Percentiles rank a stretch among this genome's conserved stretches.
These are phyloP conservation scores for Melanotaenia duboulayi DNA, from an alignment of 2,113 vertebrate genomes.

Conservation along the genomic window DNA sequence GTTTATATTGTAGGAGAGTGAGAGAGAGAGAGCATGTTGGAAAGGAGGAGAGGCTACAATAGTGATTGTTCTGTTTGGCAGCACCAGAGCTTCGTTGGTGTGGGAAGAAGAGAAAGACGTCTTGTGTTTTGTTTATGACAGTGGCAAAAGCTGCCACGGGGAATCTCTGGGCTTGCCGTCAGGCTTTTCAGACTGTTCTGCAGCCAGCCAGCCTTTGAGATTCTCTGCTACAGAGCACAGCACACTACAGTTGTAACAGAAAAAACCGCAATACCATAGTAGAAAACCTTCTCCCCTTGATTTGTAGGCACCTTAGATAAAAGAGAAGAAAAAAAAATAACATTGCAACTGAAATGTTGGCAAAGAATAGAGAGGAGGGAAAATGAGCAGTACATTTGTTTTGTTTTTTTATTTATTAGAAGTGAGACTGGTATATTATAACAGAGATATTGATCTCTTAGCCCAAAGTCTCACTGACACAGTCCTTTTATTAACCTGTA, in stretches of 20 bases:
- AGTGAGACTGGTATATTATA: conserved; percentile 50
- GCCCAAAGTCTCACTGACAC: conserved; percentile 42
- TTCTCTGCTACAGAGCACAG: conserved; percentile 60
- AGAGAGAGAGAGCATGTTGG: conserved; percentile 62
- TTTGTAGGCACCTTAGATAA: conserved; percentile 51
- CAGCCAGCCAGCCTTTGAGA: conserved; percentile 76
- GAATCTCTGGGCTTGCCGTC: conserved; percentile 77
- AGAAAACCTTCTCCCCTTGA: conserved; percentile 23
- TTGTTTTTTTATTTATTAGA: conserved; percentile 57
- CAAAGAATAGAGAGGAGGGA: conserved; percentile 16
- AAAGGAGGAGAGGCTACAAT: conserved; percentile 76
- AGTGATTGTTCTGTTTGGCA: conserved; percentile 84
- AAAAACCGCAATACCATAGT: conserved; percentile 53
- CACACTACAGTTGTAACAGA: conserved; percentile 62
- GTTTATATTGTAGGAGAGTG: conserved; percentile 77
- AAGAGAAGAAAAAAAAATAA: conserved; percentile 13
- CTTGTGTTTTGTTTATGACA: conserved; percentile 83
- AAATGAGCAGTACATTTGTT: conserved; percentile 31
- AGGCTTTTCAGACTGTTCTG: conserved; percentile 76
- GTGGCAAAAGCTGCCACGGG: conserved; percentile 79
- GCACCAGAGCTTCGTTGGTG: conserved; percentile 76
- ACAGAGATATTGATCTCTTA: conserved; percentile 60
- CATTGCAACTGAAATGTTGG: conserved; percentile 30
- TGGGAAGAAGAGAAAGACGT: conserved; percentile 81
- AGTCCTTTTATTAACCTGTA: conserved; percentile 31